Base-by-base conservation (phyloP, 2,113 vertebrate genomes). In the Danionella cerebrum region DNA sequence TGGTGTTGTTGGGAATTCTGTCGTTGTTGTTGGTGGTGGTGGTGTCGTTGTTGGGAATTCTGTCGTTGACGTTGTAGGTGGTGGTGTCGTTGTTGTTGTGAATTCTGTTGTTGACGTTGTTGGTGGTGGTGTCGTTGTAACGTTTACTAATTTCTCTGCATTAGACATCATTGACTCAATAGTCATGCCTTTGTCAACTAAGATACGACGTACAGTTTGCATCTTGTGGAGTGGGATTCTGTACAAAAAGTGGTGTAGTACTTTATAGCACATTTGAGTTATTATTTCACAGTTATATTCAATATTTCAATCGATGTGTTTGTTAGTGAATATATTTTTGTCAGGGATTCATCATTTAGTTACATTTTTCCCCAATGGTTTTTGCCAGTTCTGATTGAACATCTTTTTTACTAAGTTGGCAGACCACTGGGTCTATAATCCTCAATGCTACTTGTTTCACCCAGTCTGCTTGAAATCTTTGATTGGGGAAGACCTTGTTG, bases 201-300 rank as follows among this genome's bases (percentile, higher is more conserved):
- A 68, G 2, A 78, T 59, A 38, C 77, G 79, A 36, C 84, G 74
- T 1, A 82, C 44, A 2, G 79, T 83, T 1, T 78, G 82, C 31
- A 80, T 85, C 50, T 89, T 89, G 27, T 68, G 69, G 7, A 95
- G 84, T 1, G 91, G 88, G 11, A 94, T 81, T 59, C 93, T 94
- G 13, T 16, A 70, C 1, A 41, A 12, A 38, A 1, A 53, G 5
- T 1, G 13, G 39, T 1, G 5, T 6, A 27, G 24, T 16, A 8
- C 11, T 14, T 22, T 13, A 48, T 2, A 11, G 2, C 21, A 10
- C 16, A 22, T 29, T 16, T 29, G 29, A 50, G 6, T 9, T 2
- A 3, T 16, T 3, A 18, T 27, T 13, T n/a, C 2, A 50, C 3
- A 14, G 14, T 25, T 2, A 3, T 8, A 13, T 16, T 6, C 39